phyloP scores from a whole-genome alignment of 2,797 vertebrate genomes.

The Galagoides demidoff region DNA sequence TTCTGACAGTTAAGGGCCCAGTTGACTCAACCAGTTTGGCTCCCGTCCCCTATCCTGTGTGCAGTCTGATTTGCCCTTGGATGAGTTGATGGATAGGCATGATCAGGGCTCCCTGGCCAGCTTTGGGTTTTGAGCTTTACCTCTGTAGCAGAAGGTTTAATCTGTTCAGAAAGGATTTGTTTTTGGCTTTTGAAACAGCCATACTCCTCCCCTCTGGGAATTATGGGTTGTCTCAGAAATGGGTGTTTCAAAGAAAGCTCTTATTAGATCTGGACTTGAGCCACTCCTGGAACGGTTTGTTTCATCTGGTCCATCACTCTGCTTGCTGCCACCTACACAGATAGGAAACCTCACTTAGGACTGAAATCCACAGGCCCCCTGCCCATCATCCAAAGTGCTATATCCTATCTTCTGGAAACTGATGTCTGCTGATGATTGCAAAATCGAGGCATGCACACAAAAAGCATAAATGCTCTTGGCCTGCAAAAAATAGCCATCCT shows the following conservation, averaged over 20 bases:
- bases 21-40: slow-evolving; percentile 16
- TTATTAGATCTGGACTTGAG: slow-evolving; percentile 51
- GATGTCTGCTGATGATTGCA: slow-evolving; percentile 23
- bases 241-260: slow-evolving; percentile 62
- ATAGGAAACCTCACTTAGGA: neutral
- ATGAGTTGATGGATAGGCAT: neutral
- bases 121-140: slow-evolving; percentile 54
- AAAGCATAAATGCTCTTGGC: neutral
- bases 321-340: slow-evolving; percentile 50
- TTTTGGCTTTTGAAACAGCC: slow-evolving; percentile 59
- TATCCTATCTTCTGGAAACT: slow-evolving; percentile 22
- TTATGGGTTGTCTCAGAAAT: slow-evolving; percentile 50
- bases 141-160: slow-evolving; percentile 45
- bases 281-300: slow-evolving; percentile 52
- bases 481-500: slow-evolving; percentile 23
- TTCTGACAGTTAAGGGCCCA: slow-evolving; percentile 34
- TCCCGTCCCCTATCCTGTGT: neutral
- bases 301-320: slow-evolving; percentile 39
- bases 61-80: neutral
- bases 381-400: neutral
- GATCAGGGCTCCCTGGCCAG: neutral
- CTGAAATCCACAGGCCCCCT: slow-evolving; percentile 41
- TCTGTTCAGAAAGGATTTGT: slow-evolving; percentile 29
- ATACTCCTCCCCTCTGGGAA: slow-evolving; percentile 56
- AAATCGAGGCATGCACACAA: slow-evolving; percentile 8